Evolutionary conservation across 2,797 vertebrate genomes (phyloP).

Genomic region (Rhinophrynus dorsalis): DNA sequence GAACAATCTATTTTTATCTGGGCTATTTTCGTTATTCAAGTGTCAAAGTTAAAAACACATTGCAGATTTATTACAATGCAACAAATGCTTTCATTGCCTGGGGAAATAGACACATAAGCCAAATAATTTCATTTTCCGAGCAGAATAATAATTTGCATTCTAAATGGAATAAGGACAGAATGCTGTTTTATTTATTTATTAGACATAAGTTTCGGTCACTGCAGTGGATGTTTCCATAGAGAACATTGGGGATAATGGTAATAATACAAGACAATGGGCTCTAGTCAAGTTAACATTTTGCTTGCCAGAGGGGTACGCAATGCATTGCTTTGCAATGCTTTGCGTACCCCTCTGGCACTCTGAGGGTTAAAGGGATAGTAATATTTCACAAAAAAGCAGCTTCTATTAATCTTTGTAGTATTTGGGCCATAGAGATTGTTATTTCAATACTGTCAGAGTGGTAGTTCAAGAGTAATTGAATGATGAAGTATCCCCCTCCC

Average conservation of each 20-base stretch:
- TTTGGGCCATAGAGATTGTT: too few relatives aligned
- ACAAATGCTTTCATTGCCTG: conserved; percentile 69
- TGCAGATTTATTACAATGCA: conserved; percentile 66
- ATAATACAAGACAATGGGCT: conserved; percentile 40
- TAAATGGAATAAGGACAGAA: conserved; percentile 63
- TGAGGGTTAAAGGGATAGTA: too few relatives aligned
- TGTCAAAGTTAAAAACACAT: conserved; percentile 65
- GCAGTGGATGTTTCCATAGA: conserved; percentile 43
- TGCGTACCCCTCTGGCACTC: too few relatives aligned
- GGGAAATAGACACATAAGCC: conserved; percentile 59
- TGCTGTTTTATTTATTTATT: too few relatives aligned
- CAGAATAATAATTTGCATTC: conserved; percentile 68
- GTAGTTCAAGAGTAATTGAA: too few relatives aligned
- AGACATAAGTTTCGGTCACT: conserved; percentile 34
- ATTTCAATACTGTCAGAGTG: too few relatives aligned
- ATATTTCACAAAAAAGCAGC: too few relatives aligned
- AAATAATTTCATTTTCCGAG: conserved; percentile 63
- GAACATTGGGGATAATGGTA: conserved; percentile 12
- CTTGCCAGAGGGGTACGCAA: too few relatives aligned
- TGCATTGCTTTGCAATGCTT: too few relatives aligned
- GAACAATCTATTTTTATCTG: conserved; percentile 58
- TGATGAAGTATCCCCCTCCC: too few relatives aligned
- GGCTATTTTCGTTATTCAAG: conserved; percentile 59
- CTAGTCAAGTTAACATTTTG: too few relatives aligned
- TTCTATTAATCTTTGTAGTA: too few relatives aligned